Evolutionary conservation across 2,113 vertebrate genomes (phyloP).

Genomic region (Pipra filicauda): DNA sequence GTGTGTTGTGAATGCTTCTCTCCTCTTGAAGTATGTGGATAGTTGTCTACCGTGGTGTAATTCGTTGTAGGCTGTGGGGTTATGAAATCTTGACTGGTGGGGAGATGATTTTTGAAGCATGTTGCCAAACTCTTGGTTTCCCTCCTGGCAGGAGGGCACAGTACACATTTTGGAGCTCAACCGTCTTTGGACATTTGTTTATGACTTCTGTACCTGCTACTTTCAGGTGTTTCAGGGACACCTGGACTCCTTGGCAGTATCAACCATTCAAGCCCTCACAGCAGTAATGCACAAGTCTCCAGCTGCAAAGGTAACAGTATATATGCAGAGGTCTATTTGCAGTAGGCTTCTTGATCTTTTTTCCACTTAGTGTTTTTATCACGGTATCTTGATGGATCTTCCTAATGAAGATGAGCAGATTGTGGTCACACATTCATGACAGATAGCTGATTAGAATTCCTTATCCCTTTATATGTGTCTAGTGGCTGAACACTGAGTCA

Average conservation of each 20-base stretch:
- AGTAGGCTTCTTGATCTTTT: neutral
- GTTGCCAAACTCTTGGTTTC: constrained; percentile 6
- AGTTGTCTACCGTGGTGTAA: constrained; percentile 21
- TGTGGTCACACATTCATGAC: neutral
- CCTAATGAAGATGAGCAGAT: neutral
- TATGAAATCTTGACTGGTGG: constrained; percentile 17
- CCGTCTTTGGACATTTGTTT: neutral
- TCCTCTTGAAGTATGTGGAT: constrained; percentile 23
- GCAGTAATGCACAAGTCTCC: constrained; percentile 97
- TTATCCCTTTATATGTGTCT: neutral
- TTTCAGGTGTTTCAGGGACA: constrained; percentile 91
- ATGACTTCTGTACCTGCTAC: constrained; percentile 29
- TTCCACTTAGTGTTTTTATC: constrained; percentile 1
- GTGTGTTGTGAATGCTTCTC: constrained; percentile 31
- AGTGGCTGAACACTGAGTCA: neutral
- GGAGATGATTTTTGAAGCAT: constrained; percentile 55
- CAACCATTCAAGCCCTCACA: constrained; percentile 93
- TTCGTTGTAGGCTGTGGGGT: constrained; percentile 44
- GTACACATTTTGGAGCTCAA: neutral
- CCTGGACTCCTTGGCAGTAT: constrained; percentile 89
- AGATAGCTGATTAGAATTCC: neutral
- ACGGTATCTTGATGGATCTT: neutral
- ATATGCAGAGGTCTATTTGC: neutral
- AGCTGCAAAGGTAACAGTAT: constrained; percentile 89
- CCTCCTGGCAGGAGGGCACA: constrained; percentile 14